Conservation (phyloP, 2,113 vertebrate genomes). For the Copsychus sechellarum region DNA sequence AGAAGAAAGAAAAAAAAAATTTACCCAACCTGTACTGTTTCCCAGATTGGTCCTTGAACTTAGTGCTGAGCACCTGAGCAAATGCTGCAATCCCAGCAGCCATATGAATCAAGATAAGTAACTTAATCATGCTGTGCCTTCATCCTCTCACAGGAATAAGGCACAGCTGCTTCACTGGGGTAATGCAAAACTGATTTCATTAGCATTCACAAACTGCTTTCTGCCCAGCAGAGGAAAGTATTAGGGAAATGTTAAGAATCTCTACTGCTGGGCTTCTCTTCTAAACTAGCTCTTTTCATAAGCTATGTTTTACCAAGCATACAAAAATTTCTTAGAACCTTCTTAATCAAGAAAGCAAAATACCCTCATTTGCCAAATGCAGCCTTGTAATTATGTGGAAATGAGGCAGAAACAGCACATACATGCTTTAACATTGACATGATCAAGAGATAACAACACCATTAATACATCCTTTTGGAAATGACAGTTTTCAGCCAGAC, state of each 20-base stretch:
- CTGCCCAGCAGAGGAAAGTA: slow-evolving; percentile 31
- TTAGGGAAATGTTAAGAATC: background rate
- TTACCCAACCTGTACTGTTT: background rate
- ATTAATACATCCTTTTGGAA: slow-evolving; percentile 24
- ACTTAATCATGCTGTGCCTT: slow-evolving; percentile 12
- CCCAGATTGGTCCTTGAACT: background rate
- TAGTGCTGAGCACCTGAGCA: background rate
- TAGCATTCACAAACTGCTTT: slow-evolving; percentile 31
- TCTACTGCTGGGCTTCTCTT: background rate
- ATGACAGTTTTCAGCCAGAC: background rate
- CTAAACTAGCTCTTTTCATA: background rate
- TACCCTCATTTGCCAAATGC: slow-evolving; percentile 17
- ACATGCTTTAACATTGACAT: background rate
- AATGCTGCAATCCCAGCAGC: background rate
- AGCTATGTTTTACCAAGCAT: background rate
- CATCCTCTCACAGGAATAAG: slow-evolving; percentile 2
- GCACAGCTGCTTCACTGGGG: background rate
- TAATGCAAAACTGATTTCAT: slow-evolving; percentile 39
- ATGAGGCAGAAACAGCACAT: background rate
- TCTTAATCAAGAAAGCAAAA: slow-evolving; percentile 48
- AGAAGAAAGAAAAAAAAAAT: background rate
- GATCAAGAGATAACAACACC: background rate
- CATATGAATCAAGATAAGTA: background rate
- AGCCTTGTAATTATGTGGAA: slow-evolving; percentile 35
- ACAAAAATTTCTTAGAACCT: slow-evolving; percentile 16